Evolutionary conservation across 2,797 vertebrate species (phyloP).

Genomic region (Sus cebifrons): DNA sequence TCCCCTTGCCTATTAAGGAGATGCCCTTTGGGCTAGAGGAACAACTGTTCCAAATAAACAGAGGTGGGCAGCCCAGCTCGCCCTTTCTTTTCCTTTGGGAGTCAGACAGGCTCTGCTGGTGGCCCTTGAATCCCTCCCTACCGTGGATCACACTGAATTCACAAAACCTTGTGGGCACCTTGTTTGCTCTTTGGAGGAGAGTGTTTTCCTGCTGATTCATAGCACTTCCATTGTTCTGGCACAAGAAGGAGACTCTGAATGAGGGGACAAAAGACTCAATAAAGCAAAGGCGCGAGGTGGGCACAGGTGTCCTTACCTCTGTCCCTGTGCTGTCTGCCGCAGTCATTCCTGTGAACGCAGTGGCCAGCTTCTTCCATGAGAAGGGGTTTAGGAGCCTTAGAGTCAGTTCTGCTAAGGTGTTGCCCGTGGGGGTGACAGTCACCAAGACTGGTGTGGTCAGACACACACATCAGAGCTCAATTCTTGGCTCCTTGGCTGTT

Average conservation of each 20-base stretch:
- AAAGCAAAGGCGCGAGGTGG: accelerated
- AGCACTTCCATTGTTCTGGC: background rate
- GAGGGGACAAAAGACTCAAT: background rate
- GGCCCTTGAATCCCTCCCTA: background rate
- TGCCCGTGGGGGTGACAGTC: background rate
- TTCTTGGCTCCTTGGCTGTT: background rate
- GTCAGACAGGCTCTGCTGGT: background rate
- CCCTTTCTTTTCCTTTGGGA: constrained; percentile 47
- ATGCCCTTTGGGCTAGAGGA: constrained; percentile 66
- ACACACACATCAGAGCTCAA: background rate
- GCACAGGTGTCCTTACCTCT: accelerated
- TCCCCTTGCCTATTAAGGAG: constrained; percentile 86
- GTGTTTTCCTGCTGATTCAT: constrained; percentile 72
- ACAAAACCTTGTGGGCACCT: constrained; percentile 13
- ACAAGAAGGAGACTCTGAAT: background rate
- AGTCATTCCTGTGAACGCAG: accelerated
- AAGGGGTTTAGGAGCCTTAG: background rate
- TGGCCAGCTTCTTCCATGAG: background rate
- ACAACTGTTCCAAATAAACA: constrained; percentile 64
- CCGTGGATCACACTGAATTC: background rate
- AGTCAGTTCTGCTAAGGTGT: background rate
- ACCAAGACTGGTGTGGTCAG: background rate
- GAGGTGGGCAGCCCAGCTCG: constrained; percentile 55
- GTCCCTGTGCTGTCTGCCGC: background rate
- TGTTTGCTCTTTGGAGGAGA: constrained; percentile 59